These are phyloP conservation scores for Sebastes cheni DNA, from an alignment of 2,797 vertebrate genomes.

Conservation along the genomic window DNA sequence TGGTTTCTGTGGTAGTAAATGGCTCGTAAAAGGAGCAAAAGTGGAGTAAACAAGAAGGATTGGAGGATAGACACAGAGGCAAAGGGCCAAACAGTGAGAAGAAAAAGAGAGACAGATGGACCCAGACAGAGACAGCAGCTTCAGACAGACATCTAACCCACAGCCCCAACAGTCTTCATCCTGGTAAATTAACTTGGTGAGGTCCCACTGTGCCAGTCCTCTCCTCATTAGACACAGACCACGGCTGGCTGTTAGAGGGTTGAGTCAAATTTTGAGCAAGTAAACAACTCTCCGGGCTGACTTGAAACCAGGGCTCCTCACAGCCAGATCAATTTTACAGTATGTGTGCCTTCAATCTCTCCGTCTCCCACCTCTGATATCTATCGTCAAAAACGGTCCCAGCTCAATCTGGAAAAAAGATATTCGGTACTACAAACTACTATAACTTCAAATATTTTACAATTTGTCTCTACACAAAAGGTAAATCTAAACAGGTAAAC, in stretches of 20 bases:
- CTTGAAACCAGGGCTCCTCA: constrained; percentile 22
- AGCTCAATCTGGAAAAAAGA: background rate
- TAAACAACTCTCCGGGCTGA: constrained; percentile 58
- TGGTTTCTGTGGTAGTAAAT: background rate
- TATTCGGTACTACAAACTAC: background rate
- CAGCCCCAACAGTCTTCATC: constrained; percentile 47
- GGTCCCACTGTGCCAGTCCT: constrained; percentile 53
- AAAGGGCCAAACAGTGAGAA: constrained; percentile 1
- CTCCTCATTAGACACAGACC: constrained; percentile 68
- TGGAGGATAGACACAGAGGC: background rate
- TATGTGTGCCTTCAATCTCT: constrained; percentile 3
- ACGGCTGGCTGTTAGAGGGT: constrained; percentile 46
- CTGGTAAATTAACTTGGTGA: constrained; percentile 60
- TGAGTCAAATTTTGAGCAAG: constrained; percentile 55
- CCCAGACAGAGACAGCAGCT: constrained; percentile 17
- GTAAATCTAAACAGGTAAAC: background rate
- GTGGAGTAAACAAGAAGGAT: background rate
- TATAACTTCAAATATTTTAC: background rate
- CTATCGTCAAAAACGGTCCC: background rate
- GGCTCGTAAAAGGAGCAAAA: background rate
- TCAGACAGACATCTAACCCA: constrained; percentile 27
- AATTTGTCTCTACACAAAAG: background rate
- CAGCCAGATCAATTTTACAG: constrained; percentile 33
- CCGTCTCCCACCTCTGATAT: background rate
- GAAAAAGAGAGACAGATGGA: constrained; percentile 35